Evolutionary conservation across 2,113 vertebrate species (phyloP).

Genomic region (Pycnonotus jocosus): DNA sequence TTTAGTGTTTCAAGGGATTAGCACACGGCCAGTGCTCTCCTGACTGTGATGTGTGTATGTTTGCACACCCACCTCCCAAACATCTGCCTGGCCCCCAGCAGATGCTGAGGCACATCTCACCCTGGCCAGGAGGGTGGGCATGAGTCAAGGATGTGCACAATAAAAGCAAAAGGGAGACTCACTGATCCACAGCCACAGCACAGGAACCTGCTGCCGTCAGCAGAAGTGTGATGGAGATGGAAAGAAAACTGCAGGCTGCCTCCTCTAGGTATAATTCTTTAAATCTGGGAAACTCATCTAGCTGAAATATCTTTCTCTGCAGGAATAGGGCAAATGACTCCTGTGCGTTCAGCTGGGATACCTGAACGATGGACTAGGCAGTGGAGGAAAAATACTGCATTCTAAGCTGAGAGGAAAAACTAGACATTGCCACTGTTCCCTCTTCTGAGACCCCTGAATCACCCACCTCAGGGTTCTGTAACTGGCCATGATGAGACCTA

Average conservation of each 20-base stretch:
- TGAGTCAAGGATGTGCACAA: accelerated
- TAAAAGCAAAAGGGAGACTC: background rate
- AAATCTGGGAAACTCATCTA: background rate
- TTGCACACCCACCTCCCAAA: accelerated
- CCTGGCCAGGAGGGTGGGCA: background rate
- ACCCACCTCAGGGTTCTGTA: background rate
- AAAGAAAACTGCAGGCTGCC: background rate
- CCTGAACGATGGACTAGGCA: background rate
- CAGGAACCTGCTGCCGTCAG: background rate
- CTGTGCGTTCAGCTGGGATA: background rate
- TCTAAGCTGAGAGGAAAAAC: background rate
- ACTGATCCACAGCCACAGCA: background rate
- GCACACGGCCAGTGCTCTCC: background rate
- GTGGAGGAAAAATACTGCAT: background rate
- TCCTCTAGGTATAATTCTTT: slow-evolving; percentile 12
- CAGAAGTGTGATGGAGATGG: background rate
- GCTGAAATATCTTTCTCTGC: slow-evolving; percentile 28
- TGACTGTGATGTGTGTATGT: background rate
- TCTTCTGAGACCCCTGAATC: background rate
- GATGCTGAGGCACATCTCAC: background rate
- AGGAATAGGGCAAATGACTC: background rate
- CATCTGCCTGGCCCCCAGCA: background rate
- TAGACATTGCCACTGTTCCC: background rate
- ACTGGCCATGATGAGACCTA: accelerated
- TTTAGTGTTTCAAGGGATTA: background rate